Evolutionary conservation across 2,113 vertebrate species (phyloP), one percentile per base, ranked within the genome.

Genomic region (Ailurus styani): DNA sequence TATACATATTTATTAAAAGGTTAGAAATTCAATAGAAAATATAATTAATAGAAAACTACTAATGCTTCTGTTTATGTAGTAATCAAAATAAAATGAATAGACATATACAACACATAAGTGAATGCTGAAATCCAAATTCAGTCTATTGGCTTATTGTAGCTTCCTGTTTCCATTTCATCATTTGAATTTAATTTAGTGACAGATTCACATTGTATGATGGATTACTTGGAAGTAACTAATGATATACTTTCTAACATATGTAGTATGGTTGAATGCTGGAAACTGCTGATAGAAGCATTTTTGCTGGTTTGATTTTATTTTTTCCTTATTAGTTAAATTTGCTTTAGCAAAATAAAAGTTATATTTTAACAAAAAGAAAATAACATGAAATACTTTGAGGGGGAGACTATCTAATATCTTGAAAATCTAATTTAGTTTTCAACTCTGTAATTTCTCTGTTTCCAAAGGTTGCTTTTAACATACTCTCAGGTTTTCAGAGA

Each of bases 151-250:
- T 37, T 37, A 27, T 34, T 14, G 52, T 55, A 29, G 23, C 12
- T 93, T 21, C 66, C 54, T 66, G 12, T 15, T 95, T 6, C 27
- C 29, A 90, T 3, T 96, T 97, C 23, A 79, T 42, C 21, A 90
- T 45, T 66, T 90, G 15, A 64, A 40, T 96, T 97, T 91, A 93
- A 93, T 86, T 89, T 93, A 93, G 40, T 87, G 90, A 68, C 60
- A 93, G 60, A 95, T 93, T 34, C 34, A 21, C 7, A 23, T 0
- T 62, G 7, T 34, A 57, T 94, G 87, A 96, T 60, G 31, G 94
- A 97, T 96, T 0, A 0, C 66, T 77, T 68, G 27, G 40, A 95
- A 82, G 18, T 95, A 90, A 84, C 57, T 96, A 42, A 83, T 73
- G 21, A 40, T 72, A 42, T 57, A 7, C 29, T 97, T 96, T 54